phyloP scores from a whole-genome alignment of 2,113 vertebrate genomes.

The Urocitellus parryii region DNA sequence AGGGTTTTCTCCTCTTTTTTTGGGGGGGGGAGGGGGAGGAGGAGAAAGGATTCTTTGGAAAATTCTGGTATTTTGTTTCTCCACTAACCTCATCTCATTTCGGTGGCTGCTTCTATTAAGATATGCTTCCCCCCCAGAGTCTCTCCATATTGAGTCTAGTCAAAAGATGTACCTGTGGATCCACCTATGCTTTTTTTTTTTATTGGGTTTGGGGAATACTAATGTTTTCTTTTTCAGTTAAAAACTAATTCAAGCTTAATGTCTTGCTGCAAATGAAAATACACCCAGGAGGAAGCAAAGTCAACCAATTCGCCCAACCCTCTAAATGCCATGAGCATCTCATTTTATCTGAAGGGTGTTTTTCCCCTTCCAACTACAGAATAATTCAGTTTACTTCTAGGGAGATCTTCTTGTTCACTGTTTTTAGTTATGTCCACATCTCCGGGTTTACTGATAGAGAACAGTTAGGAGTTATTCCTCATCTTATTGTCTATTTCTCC shows the following conservation, averaged over 20 bases:
- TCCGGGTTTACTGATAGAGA: neutral
- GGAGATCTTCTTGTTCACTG: neutral
- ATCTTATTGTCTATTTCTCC: neutral
- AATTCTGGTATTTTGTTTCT: slow-evolving; percentile 67
- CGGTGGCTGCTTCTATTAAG: slow-evolving; percentile 11
- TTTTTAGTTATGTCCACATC: too few relatives aligned
- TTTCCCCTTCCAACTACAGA: neutral
- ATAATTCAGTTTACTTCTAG: slow-evolving; percentile 49
- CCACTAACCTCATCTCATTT: slow-evolving; percentile 32
- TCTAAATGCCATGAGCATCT: neutral
- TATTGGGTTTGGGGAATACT: neutral
- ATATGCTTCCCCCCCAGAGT: neutral
- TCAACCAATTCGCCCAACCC: neutral
- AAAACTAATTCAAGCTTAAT: slow-evolving; percentile 47
- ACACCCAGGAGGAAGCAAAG: neutral
- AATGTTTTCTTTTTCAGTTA: neutral
- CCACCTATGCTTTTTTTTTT: slow-evolving; percentile 6
- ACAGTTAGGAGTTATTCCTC: neutral
- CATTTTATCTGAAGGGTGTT: slow-evolving; percentile 7
- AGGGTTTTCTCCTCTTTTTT: neutral
- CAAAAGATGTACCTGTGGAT: slow-evolving; percentile 75
- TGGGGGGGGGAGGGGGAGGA: slow-evolving; percentile 8
- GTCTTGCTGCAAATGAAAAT: slow-evolving; percentile 50
- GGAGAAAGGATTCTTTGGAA: slow-evolving; percentile 68
- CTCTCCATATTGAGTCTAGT: slow-evolving; percentile 14